Conservation (phyloP, 2,888 invertebrate genomes). For the Fragum sueziense region DNA sequence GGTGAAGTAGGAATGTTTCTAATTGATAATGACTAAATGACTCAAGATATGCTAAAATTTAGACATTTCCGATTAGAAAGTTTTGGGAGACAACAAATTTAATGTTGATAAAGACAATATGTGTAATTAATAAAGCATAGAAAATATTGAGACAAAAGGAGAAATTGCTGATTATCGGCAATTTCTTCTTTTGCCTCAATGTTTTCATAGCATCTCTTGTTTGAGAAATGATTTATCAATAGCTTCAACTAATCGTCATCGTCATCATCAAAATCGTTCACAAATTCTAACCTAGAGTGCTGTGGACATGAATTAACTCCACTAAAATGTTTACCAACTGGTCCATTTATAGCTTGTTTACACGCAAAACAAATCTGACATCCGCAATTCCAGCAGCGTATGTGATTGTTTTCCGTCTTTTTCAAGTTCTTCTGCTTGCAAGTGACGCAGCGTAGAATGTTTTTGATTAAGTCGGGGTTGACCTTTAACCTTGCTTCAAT, state of each 20-base stretch:
- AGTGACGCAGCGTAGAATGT: constrained; percentile 54
- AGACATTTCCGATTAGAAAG: too few relatives aligned
- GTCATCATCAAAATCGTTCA: neutral
- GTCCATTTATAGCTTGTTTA: constrained; percentile 62
- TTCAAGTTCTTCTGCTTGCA: constrained; percentile 71
- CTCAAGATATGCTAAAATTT: too few relatives aligned
- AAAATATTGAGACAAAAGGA: too few relatives aligned
- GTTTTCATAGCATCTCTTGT: too few relatives aligned
- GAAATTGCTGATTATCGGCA: too few relatives aligned
- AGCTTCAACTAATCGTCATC: neutral
- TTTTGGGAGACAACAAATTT: too few relatives aligned
- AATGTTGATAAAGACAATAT: too few relatives aligned
- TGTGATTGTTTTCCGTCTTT: constrained; percentile 68
- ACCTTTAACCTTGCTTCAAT: constrained; percentile 57
- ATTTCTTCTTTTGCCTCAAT: too few relatives aligned
- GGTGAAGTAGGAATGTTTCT: too few relatives aligned
- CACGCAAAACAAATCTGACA: constrained; percentile 70
- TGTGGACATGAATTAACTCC: constrained; percentile 62
- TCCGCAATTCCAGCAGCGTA: constrained; percentile 75
- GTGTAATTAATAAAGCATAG: too few relatives aligned
- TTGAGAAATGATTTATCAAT: too few relatives aligned
- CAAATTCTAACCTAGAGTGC: constrained; percentile 45
- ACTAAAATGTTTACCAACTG: constrained; percentile 67
- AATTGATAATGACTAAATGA: too few relatives aligned
- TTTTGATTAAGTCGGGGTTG: constrained; percentile 51